These are phyloP conservation scores for Pseudonaja textilis DNA, from an alignment of 2,113 vertebrate species.

Conservation along the genomic window DNA sequence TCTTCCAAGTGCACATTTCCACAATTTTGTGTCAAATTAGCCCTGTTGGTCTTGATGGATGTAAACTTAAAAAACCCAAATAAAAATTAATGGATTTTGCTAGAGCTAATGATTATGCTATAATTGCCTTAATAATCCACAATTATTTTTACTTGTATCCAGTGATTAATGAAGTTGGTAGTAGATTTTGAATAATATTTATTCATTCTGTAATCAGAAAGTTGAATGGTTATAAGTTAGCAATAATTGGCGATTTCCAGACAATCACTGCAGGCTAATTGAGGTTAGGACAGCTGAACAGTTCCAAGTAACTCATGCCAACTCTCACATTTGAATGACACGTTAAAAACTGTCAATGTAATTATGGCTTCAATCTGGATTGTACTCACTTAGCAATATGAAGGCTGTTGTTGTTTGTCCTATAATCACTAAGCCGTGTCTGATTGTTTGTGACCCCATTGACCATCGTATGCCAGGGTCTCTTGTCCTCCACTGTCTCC, in stretches of 20 bases:
- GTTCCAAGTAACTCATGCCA: not conserved
- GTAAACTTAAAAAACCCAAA: constrained; percentile 17
- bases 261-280: not conserved
- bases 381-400: not conserved
- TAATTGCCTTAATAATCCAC: constrained; percentile 66
- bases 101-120: constrained; percentile 44
- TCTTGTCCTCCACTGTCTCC: not conserved
- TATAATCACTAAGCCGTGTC: not conserved
- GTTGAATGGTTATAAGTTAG: not conserved
- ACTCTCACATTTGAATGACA: not conserved
- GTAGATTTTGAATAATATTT: not conserved
- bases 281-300: not conserved
- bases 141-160: constrained; percentile 58
- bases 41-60: constrained; percentile 34
- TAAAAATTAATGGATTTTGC: constrained; percentile 63
- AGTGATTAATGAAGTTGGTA: constrained; percentile 52
- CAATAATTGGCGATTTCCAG: not conserved
- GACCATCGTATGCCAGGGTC: not conserved
- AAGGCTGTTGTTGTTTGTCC: not conserved
- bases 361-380: not conserved
- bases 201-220: not conserved
- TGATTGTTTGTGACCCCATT: not conserved
- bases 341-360: not conserved
- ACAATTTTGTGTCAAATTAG: not conserved
- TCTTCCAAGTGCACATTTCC: not conserved